Conservation (phyloP, 2,888 invertebrate genomes). For the Rhyacophila evoluta region DNA sequence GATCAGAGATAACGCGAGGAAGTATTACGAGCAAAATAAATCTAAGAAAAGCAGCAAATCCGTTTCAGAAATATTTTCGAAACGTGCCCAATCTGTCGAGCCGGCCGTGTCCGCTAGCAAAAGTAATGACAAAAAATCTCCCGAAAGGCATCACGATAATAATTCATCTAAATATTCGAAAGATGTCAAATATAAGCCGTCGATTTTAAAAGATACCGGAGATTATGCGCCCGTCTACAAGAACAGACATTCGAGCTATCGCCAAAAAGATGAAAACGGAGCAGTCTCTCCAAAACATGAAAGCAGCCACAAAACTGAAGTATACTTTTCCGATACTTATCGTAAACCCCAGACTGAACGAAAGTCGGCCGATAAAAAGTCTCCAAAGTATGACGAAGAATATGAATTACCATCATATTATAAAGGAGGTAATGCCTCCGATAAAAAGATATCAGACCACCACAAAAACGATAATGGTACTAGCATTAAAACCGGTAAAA, state of each 20-base stretch:
- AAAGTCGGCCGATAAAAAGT: neutral
- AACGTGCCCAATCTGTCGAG: constrained; percentile 32
- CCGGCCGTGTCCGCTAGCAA: neutral
- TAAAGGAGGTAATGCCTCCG: neutral
- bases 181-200: neutral
- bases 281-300: constrained; percentile 7
- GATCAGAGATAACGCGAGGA: constrained; percentile 42
- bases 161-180: neutral
- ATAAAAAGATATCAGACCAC: neutral
- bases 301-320: constrained; percentile 28
- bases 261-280: neutral
- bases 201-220: constrained; percentile 28
- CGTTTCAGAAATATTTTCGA: constrained; percentile 48
- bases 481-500: neutral
- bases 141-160: constrained; percentile 1
- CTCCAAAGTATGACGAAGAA: neutral
- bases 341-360: neutral
- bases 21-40: constrained; percentile 46
- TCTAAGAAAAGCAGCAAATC: constrained; percentile 35
- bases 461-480: neutral
- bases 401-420: constrained; percentile 28
- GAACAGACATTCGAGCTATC: constrained; percentile 27
- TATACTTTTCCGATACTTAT: constrained; percentile 28
- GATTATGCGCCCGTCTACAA: constrained; percentile 45
- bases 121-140: neutral